phyloP scores from a whole-genome alignment of 2,797 vertebrate species.

The Loris lydekkerianus region DNA sequence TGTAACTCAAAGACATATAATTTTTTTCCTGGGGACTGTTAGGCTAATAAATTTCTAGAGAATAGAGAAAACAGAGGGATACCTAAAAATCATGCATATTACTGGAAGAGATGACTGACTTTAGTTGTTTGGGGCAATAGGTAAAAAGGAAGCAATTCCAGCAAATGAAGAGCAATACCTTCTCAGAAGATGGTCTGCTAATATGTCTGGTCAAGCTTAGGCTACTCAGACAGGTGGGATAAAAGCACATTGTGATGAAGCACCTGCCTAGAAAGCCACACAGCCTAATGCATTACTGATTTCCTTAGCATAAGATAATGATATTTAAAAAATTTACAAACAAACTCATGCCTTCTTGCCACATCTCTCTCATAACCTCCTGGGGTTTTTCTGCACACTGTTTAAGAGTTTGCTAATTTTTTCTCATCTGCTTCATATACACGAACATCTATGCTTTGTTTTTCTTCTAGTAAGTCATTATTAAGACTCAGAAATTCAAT shows the following conservation, averaged over 20 bases:
- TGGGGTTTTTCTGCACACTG: background rate
- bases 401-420: conserved; percentile 52
- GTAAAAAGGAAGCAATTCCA: background rate
- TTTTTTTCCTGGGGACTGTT: background rate
- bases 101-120: conserved; percentile 8
- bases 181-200: conserved; percentile 15
- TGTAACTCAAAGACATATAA: conserved; percentile 47
- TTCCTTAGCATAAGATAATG: background rate
- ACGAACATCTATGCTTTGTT: background rate
- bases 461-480: conserved; percentile 28
- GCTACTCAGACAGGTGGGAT: background rate
- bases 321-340: background rate
- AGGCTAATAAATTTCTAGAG: conserved; percentile 12
- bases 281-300: background rate
- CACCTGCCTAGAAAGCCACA: background rate
- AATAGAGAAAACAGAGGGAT: conserved; percentile 23
- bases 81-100: conserved; percentile 43
- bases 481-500: conserved; percentile 49
- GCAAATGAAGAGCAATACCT: background rate
- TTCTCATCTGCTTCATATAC: conserved; percentile 8
- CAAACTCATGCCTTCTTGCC: background rate
- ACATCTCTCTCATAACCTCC: background rate
- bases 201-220: background rate
- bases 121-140: background rate
- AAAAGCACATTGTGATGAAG: background rate